A percentile compares a stretch with the other conserved stretches of the same genome.
Evolutionary conservation across 2,113 vertebrate species (phyloP).

Genomic region (Sciurus niger): DNA sequence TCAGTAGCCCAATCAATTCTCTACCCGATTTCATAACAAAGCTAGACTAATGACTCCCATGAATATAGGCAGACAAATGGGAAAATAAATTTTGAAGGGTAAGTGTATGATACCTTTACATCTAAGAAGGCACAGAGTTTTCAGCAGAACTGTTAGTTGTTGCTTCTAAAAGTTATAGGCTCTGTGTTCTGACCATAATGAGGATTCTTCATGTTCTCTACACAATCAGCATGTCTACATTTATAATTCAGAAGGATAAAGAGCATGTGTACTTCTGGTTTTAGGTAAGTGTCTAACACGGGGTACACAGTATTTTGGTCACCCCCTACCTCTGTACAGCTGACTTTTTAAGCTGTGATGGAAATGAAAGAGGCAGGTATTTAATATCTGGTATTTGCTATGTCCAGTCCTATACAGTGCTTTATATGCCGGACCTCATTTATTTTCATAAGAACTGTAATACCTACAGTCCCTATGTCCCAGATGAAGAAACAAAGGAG

Average conservation of each 20-base stretch:
- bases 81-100: not conserved
- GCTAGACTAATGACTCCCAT: not conserved
- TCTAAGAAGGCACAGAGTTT: not conserved
- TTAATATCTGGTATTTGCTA: no score
- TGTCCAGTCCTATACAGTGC: not conserved
- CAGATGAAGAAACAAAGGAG: not conserved
- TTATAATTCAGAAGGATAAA: not conserved
- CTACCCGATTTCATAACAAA: not conserved
- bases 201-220: not conserved
- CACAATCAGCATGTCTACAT: not conserved
- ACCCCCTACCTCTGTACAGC: not conserved
- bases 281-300: not conserved
- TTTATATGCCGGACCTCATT: not conserved
- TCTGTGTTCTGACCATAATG: not conserved
- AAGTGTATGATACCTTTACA: not conserved
- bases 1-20: not conserved
- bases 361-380: not conserved
- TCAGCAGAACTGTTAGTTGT: not conserved
- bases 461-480: not conserved
- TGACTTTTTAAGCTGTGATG: not conserved
- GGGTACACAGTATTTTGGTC: rapidly evolving
- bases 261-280: not conserved
- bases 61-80: not conserved
- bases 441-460: not conserved
- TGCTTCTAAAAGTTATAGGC: not conserved